A percentile compares a stretch with the other conserved stretches of the same genome.
These are phyloP conservation scores for Siniperca chuatsi DNA, from an alignment of 2,113 vertebrate species.

Conservation along the genomic window DNA sequence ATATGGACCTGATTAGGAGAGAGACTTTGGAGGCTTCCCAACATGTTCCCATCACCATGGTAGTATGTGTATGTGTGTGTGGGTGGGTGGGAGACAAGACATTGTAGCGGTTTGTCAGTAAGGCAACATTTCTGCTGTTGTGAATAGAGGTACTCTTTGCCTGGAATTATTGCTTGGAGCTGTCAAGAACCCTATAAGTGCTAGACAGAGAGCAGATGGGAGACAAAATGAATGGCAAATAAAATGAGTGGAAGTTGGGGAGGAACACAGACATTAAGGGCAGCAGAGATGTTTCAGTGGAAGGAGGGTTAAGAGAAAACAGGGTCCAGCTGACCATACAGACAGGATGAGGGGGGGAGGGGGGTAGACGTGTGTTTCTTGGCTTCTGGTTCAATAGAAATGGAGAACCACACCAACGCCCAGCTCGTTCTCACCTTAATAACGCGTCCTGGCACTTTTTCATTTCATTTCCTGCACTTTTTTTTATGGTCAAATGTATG, in stretches of 20 bases:
- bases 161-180: conserved; percentile 65
- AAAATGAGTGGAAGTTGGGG: conserved; percentile 55
- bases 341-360: conserved; percentile 3
- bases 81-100: conserved; percentile 38
- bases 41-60: conserved; percentile 77
- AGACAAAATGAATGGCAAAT: conserved; percentile 65
- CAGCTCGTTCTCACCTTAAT: conserved; percentile 51
- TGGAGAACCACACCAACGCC: conserved; percentile 37
- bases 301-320: conserved; percentile 33
- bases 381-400: conserved; percentile 33
- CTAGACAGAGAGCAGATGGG: conserved; percentile 63
- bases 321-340: conserved; percentile 37
- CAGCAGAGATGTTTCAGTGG: conserved; percentile 51
- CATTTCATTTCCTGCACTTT: conserved; percentile 53
- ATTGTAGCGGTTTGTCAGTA: conserved; percentile 39
- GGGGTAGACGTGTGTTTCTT: conserved; percentile 45
- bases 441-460: conserved; percentile 31
- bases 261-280: conserved; percentile 42
- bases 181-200: conserved; percentile 56
- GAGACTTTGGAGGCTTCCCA: conserved; percentile 63
- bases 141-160: conserved; percentile 49
- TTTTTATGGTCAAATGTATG: conserved; percentile 6
- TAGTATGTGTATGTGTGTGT: conserved; percentile 16
- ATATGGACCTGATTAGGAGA: conserved; percentile 83
- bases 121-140: conserved; percentile 55